A percentile compares a stretch with the other conserved stretches of the same genome.
Conservation (phyloP, 2,888 invertebrate genomes). For the Phlogophora meticulosa region DNA sequence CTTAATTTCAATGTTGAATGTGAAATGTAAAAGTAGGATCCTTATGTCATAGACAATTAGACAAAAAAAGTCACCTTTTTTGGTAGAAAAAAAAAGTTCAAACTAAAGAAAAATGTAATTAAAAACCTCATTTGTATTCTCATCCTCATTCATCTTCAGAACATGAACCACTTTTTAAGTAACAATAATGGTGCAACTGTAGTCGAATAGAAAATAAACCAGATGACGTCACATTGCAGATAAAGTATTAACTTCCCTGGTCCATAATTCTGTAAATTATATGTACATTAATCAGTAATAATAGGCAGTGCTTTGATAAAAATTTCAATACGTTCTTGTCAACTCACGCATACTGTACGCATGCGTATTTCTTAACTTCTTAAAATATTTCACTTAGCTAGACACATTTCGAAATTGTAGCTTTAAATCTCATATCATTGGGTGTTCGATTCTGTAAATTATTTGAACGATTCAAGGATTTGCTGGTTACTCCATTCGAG, state of each 20-base stretch:
- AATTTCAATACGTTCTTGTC: conserved; percentile 49
- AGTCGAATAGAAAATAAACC: conserved; percentile 42
- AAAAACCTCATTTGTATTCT: conserved; percentile 53
- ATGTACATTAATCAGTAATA: conserved; percentile 47
- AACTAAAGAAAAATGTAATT: conserved; percentile 22
- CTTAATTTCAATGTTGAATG: conserved; percentile 72
- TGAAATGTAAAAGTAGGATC: conserved; percentile 67
- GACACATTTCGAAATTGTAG: conserved; percentile 84
- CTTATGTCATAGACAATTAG: conserved; percentile 53
- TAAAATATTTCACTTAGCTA: conserved; percentile 76
- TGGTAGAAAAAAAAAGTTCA: conserved; percentile 34
- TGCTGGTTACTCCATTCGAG: background rate
- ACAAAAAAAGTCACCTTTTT: conserved; percentile 24
- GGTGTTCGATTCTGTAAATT: conserved; percentile 64
- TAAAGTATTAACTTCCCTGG: conserved; percentile 27
- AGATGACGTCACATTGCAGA: conserved; percentile 38
- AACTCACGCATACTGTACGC: conserved; percentile 45
- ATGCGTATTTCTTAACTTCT: conserved; percentile 63
- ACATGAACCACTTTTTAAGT: conserved; percentile 31
- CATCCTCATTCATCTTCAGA: conserved; percentile 28
- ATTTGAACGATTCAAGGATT: conserved; percentile 51
- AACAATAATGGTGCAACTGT: conserved; percentile 58
- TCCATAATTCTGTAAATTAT: conserved; percentile 44
- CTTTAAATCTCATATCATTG: conserved; percentile 83
- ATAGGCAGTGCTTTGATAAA: conserved; percentile 39